These are phyloP conservation scores for Trigoniulus corallinus DNA, from an alignment of 1,140 invertebrate species.

Conservation along the genomic window DNA sequence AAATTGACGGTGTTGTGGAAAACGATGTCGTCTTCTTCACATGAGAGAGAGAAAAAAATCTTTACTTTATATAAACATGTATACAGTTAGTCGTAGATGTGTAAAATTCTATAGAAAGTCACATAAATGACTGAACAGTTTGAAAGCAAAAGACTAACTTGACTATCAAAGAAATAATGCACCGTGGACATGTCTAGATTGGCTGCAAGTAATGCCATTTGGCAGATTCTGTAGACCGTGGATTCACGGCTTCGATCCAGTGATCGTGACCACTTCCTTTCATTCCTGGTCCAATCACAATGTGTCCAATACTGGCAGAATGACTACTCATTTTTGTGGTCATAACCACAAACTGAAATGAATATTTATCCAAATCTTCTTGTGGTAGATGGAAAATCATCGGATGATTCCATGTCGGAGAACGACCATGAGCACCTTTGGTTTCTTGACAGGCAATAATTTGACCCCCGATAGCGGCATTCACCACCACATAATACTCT, in stretches of 20 bases:
- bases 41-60: too few relatives aligned
- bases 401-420: conserved; percentile 12
- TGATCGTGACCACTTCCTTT: conserved; percentile 11
- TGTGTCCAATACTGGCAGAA: conserved; percentile 14
- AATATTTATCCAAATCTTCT: conserved; percentile 3
- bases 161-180: too few relatives aligned
- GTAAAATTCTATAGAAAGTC: too few relatives aligned
- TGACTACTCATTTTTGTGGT: conserved; percentile 9
- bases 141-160: too few relatives aligned
- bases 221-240: conserved; percentile 10
- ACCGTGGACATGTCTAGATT: too few relatives aligned
- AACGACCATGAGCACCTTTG: conserved; percentile 1
- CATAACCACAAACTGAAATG: conserved; percentile 14
- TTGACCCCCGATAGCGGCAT: conserved; percentile 3
- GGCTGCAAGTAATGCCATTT: conserved; percentile 15
- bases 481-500: conserved; percentile 10
- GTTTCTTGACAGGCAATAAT: conserved; percentile 4
- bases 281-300: conserved; percentile 11
- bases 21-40: too few relatives aligned
- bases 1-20: too few relatives aligned
- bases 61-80: too few relatives aligned
- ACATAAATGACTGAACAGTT: too few relatives aligned
- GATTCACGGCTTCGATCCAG: conserved; percentile 14
- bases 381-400: conserved; percentile 10
- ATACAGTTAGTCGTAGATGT: too few relatives aligned